Base-by-base conservation (phyloP, 2,797 vertebrate species). In the Mormyrops boulengeri region DNA sequence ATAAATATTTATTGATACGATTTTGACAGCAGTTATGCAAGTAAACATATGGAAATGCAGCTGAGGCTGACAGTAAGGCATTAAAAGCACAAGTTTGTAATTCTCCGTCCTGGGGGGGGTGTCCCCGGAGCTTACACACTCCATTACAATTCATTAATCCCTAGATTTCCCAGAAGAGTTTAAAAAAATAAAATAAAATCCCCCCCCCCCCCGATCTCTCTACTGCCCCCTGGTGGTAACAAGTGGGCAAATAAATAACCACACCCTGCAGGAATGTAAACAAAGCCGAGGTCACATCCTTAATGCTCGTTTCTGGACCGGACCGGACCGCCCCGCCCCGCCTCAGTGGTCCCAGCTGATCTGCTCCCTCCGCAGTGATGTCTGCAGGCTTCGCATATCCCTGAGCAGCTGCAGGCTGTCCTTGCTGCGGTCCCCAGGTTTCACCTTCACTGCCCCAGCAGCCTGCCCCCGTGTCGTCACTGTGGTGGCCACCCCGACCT, bases 301-400 rank as follows among this genome's bases (percentile, higher is more conserved):
- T 22, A 62, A n/a, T 17, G 41, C 19, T 3, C 0, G 2, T 2
- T 44, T 19, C 26, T 30, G 26, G 26, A 30, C 26, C 26, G n/a
- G n/a, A n/a, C 3, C 12, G 9, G n/a, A 12, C 5, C 11, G 2
- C 26, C 26, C 12, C 1, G 5, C 50, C 85, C 52, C 85, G 52
- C 26, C 69, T 55, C 89, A 26, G 88, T 89, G 88, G 50, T 85
- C 53, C 90, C 90, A 90, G 90, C 69, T 60, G 85, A 89, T 77
- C 85, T 89, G 89, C 8, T 87, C 85, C n/a, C 62, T 96, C 91
- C 94, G 95, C 49, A 99, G 93, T 0, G 97, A 98, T 19, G 93
- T 97, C 95, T 98, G 97, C 92, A 99, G 95, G 88, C 96, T 96
- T 91, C 96, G 97, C 98, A 99, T 98, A 89, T 99, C 98, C 91